Percentiles rank a stretch among this genome's conserved stretches.
Evolutionary conservation across 2,888 invertebrate genomes (phyloP).

Genomic region (Idaea straminata): DNA sequence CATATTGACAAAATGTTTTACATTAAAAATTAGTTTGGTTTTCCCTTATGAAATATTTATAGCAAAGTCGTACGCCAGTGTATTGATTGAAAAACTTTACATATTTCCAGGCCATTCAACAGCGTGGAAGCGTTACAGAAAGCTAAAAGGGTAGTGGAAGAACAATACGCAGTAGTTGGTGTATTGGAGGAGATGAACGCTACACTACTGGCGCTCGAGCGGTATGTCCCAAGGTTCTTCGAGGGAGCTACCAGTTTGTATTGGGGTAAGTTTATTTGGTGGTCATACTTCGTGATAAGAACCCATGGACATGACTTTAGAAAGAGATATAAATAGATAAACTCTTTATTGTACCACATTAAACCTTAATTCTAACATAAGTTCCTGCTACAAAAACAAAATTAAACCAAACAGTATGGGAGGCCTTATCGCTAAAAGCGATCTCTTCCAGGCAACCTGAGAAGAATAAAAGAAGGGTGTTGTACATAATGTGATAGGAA

Average conservation of each 20-base stretch:
- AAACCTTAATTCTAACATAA: too few species aligned
- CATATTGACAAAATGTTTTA: not conserved
- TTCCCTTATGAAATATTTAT: not conserved
- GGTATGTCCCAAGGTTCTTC: constrained; percentile 92
- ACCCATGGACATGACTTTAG: too few species aligned
- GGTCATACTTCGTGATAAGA: too few species aligned
- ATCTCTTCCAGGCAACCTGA: too few species aligned
- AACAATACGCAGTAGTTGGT: constrained; percentile 93
- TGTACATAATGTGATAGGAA: too few species aligned
- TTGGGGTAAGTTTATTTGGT: constrained; percentile 81
- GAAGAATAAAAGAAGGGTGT: too few species aligned
- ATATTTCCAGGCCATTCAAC: constrained; percentile 87
- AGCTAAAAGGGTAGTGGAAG: constrained; percentile 91
- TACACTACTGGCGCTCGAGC: constrained; percentile 91
- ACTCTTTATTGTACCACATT: too few species aligned
- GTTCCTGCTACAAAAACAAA: too few species aligned
- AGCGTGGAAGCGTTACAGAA: constrained; percentile 89
- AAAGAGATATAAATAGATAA: too few species aligned
- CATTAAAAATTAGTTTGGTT: not conserved
- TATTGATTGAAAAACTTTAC: not conserved
- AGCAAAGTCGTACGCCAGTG: constrained; percentile 4
- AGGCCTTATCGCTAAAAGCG: too few species aligned
- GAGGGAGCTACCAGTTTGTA: constrained; percentile 88
- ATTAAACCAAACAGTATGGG: too few species aligned
- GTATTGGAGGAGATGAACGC: constrained; percentile 93